phyloP scores from a whole-genome alignment of 2,888 invertebrate species.

The Eretmocerus hayati region DNA sequence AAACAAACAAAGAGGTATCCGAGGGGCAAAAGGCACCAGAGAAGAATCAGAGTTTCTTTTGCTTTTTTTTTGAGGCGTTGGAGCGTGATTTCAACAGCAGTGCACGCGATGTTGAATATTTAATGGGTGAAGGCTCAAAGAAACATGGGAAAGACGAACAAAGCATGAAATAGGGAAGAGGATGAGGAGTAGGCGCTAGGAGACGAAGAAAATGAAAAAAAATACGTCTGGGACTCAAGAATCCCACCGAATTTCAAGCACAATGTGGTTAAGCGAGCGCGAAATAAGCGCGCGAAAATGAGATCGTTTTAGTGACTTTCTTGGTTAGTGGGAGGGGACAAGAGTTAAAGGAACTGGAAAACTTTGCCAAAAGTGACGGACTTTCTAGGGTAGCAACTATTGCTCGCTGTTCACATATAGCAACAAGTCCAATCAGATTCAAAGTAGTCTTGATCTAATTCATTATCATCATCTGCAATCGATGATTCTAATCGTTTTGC shows the following conservation, averaged over 20 bases:
- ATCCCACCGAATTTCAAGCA: neutral
- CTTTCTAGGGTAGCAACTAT: no score
- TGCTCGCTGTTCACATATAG: no score
- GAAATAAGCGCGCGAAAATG: slow-evolving; percentile 29
- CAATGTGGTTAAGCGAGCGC: slow-evolving; percentile 22
- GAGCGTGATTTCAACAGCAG: slow-evolving; percentile 30
- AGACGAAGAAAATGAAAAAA: slow-evolving; percentile 1
- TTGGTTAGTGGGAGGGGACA: no score
- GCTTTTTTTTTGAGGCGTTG: slow-evolving; percentile 8
- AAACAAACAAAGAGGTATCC: no score
- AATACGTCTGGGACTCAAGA: slow-evolving; percentile 7
- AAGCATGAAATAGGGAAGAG: slow-evolving; percentile 3
- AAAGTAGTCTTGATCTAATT: no score
- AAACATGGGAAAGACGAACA: neutral
- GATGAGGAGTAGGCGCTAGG: slow-evolving; percentile 2
- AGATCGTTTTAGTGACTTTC: slow-evolving; percentile 27
- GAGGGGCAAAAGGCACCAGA: no score
- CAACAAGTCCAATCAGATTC: no score
- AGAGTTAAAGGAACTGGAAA: no score
- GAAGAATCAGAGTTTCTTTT: neutral
- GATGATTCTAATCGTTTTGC: no score
- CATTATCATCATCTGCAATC: no score
- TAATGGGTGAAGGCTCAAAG: slow-evolving; percentile 26
- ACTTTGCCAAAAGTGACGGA: no score
- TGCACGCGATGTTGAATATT: slow-evolving; percentile 33